Evolutionary conservation across 2,797 vertebrate species (phyloP).

Genomic region (Phoxinus dragarum): DNA sequence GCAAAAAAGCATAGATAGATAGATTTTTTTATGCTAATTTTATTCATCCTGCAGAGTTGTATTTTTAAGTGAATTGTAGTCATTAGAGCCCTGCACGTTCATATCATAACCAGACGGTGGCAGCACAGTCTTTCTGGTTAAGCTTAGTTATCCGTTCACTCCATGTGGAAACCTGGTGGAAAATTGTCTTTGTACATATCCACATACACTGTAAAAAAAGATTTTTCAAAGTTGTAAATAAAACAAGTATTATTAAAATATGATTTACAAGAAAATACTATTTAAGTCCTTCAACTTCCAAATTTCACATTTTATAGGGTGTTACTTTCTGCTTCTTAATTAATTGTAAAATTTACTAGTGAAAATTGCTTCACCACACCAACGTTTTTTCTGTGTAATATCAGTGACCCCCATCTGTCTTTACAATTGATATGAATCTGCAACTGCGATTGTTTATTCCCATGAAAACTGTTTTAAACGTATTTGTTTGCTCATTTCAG

Average conservation of each 20-base stretch:
- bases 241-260: background rate
- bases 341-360: background rate
- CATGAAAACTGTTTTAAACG: conserved; percentile 52
- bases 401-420: background rate
- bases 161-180: background rate
- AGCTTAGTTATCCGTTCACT: background rate
- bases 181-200: background rate
- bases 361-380: background rate
- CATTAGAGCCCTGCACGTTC: background rate
- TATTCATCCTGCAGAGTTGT: conserved; percentile 1
- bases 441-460: background rate
- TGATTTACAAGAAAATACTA: background rate
- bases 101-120: conserved; percentile 71
- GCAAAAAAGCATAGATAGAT: background rate
- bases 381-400: background rate
- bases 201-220: background rate
- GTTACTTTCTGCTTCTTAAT: background rate
- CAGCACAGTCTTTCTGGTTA: conserved; percentile 66
- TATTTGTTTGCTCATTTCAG: conserved; percentile 73
- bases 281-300: background rate
- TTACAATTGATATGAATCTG: background rate
- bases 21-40: background rate
- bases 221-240: background rate
- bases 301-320: background rate
- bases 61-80: background rate